These are phyloP conservation scores for Liparis tanakae DNA, from an alignment of 2,797 vertebrate genomes.

Conservation along the genomic window DNA sequence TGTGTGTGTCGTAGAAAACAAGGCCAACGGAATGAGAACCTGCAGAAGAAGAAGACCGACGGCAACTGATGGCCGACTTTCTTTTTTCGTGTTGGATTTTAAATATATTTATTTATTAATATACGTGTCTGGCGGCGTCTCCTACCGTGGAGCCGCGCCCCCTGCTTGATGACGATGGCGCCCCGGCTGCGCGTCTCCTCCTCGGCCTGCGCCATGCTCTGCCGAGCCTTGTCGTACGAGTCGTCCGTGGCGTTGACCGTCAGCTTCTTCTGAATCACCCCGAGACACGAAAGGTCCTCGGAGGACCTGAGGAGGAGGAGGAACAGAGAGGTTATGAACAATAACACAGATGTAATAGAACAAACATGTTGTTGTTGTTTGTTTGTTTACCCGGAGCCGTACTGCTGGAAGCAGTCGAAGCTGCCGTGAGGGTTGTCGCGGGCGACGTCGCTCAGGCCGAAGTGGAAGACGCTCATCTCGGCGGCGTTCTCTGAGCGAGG, in stretches of 20 bases:
- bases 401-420: constrained; percentile 92
- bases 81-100: constrained; percentile 15
- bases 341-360: too few relatives aligned
- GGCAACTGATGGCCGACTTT: constrained; percentile 56
- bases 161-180: constrained; percentile 92
- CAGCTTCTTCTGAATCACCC: constrained; percentile 92
- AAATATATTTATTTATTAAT: too few relatives aligned
- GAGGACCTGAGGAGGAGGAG: constrained; percentile 50
- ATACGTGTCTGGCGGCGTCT: too few relatives aligned
- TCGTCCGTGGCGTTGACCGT: constrained; percentile 93
- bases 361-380: too few relatives aligned
- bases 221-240: constrained; percentile 92
- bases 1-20: constrained; percentile 11
- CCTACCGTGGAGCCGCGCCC: constrained; percentile 88
- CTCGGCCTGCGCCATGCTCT: constrained; percentile 92
- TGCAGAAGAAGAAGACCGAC: constrained; percentile 16
- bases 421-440: constrained; percentile 90
- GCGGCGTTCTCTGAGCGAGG: constrained; percentile 82
- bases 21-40: constrained; percentile 16
- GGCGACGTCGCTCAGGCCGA: constrained; percentile 89
- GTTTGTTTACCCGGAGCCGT: constrained; percentile 81
- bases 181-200: constrained; percentile 91
- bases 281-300: constrained; percentile 72
- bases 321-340: neutral
- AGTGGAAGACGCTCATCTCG: constrained; percentile 85